Evolutionary conservation across 2,888 invertebrate genomes (phyloP).

Genomic region (Omphaloscelis lunosa): DNA sequence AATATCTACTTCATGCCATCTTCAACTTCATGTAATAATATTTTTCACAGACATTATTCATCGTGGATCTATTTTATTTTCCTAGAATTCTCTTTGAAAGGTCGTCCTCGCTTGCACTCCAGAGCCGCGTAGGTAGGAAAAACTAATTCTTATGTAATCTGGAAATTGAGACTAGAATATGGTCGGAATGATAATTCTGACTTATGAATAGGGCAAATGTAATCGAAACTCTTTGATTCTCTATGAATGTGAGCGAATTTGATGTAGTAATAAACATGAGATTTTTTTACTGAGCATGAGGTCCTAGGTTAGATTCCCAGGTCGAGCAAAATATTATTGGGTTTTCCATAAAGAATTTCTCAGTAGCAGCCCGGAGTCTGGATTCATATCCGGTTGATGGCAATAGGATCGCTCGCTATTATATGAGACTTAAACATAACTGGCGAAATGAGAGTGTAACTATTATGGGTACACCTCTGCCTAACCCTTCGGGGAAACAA

Average conservation of each 20-base stretch:
- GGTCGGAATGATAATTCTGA: slow-evolving; percentile 50
- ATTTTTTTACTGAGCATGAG: neutral
- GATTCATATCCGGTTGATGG: no score
- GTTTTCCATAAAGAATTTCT: no score
- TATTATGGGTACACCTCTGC: no score
- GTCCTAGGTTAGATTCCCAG: no score
- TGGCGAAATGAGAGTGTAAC: no score
- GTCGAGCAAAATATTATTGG: no score
- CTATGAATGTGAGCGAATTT: slow-evolving; percentile 2
- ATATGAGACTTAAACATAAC: no score
- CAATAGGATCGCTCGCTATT: no score
- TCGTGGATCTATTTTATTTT: neutral
- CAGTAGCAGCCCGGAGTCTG: no score
- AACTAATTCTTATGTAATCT: slow-evolving; percentile 44
- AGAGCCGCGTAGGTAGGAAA: slow-evolving; percentile 30
- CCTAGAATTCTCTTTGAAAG: slow-evolving; percentile 9
- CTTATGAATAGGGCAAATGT: slow-evolving; percentile 41
- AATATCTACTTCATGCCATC: neutral
- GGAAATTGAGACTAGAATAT: slow-evolving; percentile 40
- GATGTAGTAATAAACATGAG: neutral
- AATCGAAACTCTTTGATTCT: slow-evolving; percentile 15
- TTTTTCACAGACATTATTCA: neutral
- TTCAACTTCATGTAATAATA: neutral
- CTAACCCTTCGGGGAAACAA: no score
- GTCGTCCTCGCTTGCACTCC: slow-evolving; percentile 5